Evolutionary conservation across 2,797 vertebrate species (phyloP).

Genomic region (Diplodus puntazzo): DNA sequence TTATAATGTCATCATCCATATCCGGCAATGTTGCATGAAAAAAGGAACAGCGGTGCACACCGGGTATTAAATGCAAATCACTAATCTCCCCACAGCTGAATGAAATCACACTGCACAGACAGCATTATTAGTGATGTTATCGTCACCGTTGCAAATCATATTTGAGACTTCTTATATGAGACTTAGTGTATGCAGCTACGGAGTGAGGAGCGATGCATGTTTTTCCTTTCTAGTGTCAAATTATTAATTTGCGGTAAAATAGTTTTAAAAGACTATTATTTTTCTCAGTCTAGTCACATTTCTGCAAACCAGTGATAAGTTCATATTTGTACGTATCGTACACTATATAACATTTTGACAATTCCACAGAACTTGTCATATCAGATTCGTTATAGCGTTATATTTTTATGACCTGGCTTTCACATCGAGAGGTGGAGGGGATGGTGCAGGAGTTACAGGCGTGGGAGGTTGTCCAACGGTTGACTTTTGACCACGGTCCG

Average conservation of each 20-base stretch:
- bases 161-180: slow-evolving; percentile 63
- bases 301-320: too few species aligned
- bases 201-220: slow-evolving; percentile 45
- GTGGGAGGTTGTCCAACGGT: too few species aligned
- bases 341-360: too few species aligned
- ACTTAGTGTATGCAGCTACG: slow-evolving; percentile 31
- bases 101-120: slow-evolving; percentile 80
- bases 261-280: background rate
- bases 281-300: background rate
- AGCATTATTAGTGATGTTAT: slow-evolving; percentile 82
- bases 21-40: slow-evolving; percentile 82
- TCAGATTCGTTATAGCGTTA: too few species aligned
- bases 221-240: slow-evolving; percentile 39
- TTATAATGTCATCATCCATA: slow-evolving; percentile 87
- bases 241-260: slow-evolving; percentile 22
- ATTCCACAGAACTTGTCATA: too few species aligned
- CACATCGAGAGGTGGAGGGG: too few species aligned
- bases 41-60: slow-evolving; percentile 77
- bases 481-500: too few species aligned
- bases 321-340: too few species aligned
- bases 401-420: too few species aligned
- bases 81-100: slow-evolving; percentile 83
- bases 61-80: slow-evolving; percentile 84
- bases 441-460: too few species aligned
- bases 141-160: slow-evolving; percentile 69